Evolutionary conservation across 1,140 invertebrate genomes (phyloP).

Genomic region (Vollenhovia emeryi): DNA sequence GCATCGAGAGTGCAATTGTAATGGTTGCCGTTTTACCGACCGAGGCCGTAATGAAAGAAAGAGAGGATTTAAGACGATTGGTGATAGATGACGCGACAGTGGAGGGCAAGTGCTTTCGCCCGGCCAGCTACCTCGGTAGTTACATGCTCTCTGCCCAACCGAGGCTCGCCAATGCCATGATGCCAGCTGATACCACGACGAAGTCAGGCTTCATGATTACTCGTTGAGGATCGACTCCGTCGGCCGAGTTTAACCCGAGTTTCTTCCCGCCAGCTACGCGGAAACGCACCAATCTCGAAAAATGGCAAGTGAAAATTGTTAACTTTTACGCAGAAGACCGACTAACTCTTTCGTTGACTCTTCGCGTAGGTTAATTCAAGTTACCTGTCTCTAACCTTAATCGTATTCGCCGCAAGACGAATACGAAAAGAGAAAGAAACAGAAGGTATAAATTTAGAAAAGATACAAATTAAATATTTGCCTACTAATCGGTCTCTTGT

Average conservation of each 20-base stretch:
- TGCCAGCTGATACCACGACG: slow-evolving; percentile 1
- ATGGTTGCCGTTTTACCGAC: neutral
- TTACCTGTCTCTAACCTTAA: neutral
- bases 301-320: slow-evolving; percentile 37
- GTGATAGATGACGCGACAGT: neutral
- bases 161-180: neutral
- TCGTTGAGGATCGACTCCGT: neutral
- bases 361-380: neutral
- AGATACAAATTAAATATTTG: neutral
- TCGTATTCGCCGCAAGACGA: neutral
- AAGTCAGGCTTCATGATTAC: neutral
- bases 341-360: neutral
- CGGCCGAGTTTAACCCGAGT: neutral
- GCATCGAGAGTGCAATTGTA: neutral
- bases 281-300: neutral
- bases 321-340: neutral
- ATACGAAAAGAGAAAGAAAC: neutral
- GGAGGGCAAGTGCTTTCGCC: neutral
- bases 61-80: too few relatives aligned
- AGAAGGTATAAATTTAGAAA: neutral
- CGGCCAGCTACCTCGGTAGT: neutral
- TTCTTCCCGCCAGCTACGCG: slow-evolving; percentile 19
- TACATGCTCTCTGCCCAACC: neutral
- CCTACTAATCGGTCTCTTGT: neutral
- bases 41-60: too few relatives aligned